These are phyloP conservation scores for Andrena praecox DNA, from an alignment of 2,888 invertebrate genomes.

Conservation along the genomic window DNA sequence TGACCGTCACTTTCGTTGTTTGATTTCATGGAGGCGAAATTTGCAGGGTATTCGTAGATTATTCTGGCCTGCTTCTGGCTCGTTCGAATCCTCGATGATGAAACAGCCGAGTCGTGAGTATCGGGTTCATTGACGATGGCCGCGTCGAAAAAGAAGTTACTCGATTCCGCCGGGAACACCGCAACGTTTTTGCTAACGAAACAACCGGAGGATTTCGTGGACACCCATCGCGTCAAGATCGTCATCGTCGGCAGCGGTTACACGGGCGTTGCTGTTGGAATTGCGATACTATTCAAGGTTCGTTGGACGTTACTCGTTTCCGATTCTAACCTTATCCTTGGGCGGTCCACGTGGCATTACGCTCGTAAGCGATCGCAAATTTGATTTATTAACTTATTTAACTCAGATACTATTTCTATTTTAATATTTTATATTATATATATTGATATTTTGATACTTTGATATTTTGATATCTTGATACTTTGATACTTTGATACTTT, in stretches of 20 bases:
- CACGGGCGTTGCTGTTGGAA: slow-evolving; percentile 78
- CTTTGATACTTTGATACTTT: no score
- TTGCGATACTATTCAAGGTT: slow-evolving; percentile 80
- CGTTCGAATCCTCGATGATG: slow-evolving; percentile 31
- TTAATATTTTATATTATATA: no score
- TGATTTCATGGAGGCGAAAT: slow-evolving; percentile 46
- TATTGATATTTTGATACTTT: no score
- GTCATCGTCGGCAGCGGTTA: slow-evolving; percentile 78
- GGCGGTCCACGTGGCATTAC: background rate
- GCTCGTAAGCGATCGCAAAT: no score
- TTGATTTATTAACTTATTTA: no score
- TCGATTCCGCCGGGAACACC: slow-evolving; percentile 70
- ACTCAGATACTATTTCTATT: no score
- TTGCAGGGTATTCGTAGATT: background rate
- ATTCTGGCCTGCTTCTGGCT: slow-evolving; percentile 4
- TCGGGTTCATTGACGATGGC: slow-evolving; percentile 61
- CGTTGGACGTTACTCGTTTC: slow-evolving; percentile 15
- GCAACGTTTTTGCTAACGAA: slow-evolving; percentile 76
- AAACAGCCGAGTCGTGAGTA: slow-evolving; percentile 10
- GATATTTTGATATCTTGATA: no score
- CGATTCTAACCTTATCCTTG: slow-evolving; percentile 38
- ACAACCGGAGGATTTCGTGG: slow-evolving; percentile 73
- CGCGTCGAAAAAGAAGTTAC: slow-evolving; percentile 59
- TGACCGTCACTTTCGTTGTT: slow-evolving; percentile 17
- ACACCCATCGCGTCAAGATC: slow-evolving; percentile 78